Conservation (phyloP, 37 sponge, comb jelly and placozoan species). For the Haliclona indistincta region DNA sequence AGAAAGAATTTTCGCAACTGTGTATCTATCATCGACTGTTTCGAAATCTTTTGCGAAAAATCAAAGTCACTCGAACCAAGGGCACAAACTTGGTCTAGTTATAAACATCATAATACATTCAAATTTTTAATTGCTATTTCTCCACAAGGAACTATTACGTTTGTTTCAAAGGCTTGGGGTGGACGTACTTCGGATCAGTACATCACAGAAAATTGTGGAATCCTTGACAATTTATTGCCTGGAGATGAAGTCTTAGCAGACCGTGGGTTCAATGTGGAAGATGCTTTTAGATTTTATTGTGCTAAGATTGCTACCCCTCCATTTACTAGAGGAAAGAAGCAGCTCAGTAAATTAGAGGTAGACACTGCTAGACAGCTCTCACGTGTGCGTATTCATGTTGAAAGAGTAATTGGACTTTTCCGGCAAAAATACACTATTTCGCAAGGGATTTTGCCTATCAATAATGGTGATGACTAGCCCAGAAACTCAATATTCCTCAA, state of each 20-base stretch:
- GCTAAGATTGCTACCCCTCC: slow-evolving; percentile 30
- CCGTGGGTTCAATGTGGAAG: slow-evolving; percentile 48
- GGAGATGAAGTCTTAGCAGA: slow-evolving; percentile 51
- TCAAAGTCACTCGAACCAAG: background rate
- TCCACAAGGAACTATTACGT: slow-evolving; percentile 25
- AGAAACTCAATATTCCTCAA: background rate
- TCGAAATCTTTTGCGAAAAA: slow-evolving; percentile 22
- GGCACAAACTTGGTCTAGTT: slow-evolving; percentile 34
- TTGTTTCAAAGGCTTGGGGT: slow-evolving; percentile 21
- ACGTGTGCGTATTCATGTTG: slow-evolving; percentile 37
- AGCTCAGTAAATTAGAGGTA: slow-evolving; percentile 15
- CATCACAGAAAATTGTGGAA: slow-evolving; percentile 13
- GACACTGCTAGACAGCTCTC: slow-evolving; percentile 26
- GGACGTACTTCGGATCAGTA: slow-evolving; percentile 12
- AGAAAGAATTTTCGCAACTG: background rate
- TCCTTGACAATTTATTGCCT: slow-evolving; percentile 35
- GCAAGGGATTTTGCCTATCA: slow-evolving; percentile 6
- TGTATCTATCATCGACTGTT: slow-evolving; percentile 41
- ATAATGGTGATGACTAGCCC: background rate
- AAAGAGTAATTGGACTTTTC: slow-evolving; percentile 29
- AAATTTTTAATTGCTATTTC: slow-evolving; percentile 27
- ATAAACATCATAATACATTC: slow-evolving; percentile 16
- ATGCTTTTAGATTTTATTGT: slow-evolving; percentile 18
- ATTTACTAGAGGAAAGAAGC: slow-evolving; percentile 45
- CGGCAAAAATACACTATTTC: slow-evolving; percentile 8